phyloP scores from a whole-genome alignment of 2,113 vertebrate species.

The Mustelus asterias region DNA sequence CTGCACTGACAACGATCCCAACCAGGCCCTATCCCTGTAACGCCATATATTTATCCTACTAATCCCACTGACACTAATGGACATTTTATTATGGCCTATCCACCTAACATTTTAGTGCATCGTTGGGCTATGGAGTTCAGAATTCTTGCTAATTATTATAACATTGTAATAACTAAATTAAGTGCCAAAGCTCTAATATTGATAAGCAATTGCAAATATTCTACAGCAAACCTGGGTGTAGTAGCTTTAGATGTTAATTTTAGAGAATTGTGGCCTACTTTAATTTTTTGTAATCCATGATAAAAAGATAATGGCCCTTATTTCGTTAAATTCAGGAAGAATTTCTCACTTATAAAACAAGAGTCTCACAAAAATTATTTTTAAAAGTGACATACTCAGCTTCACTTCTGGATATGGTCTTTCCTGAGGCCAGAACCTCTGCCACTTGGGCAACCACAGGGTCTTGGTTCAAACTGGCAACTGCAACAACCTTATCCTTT shows the following conservation, averaged over 20 bases:
- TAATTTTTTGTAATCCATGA: background rate
- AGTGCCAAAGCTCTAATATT: background rate
- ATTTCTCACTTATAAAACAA: background rate
- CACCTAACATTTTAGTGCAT: background rate
- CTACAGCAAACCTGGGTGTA: background rate
- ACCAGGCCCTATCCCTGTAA: too few species aligned
- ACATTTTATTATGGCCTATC: too few species aligned
- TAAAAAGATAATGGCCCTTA: background rate
- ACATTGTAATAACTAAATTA: background rate
- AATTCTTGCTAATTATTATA: background rate
- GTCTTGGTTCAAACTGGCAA: slow-evolving; percentile 74
- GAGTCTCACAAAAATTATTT: background rate
- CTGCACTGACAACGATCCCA: too few species aligned
- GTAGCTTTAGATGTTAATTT: background rate
- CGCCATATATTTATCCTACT: too few species aligned
- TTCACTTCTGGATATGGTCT: slow-evolving; percentile 63
- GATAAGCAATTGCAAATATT: background rate
- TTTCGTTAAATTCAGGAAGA: background rate
- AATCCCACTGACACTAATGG: too few species aligned
- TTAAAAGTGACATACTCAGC: slow-evolving; percentile 62
- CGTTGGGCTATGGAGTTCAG: background rate
- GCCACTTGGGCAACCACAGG: slow-evolving; percentile 66
- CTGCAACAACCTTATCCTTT: slow-evolving; percentile 65
- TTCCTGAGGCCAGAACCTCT: slow-evolving; percentile 64
- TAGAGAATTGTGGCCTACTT: background rate